phyloP scores from a whole-genome alignment of 2,113 vertebrate genomes.

The Nematolebias whitei region DNA sequence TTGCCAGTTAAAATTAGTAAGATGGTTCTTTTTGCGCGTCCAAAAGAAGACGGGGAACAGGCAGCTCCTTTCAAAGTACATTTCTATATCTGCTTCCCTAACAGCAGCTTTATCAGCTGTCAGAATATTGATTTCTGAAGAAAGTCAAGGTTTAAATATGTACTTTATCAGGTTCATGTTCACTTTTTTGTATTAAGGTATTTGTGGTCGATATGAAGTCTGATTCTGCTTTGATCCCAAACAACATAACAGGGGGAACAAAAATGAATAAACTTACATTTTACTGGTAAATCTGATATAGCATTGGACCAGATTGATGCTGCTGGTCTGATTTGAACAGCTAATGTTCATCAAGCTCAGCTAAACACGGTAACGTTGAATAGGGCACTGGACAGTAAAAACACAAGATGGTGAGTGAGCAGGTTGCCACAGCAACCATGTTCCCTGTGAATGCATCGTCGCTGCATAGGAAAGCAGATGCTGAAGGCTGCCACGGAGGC shows the following conservation, averaged over 20 bases:
- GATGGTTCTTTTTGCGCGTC: conserved; percentile 29
- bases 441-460: conserved; percentile 72
- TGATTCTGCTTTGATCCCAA: neutral
- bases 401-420: conserved; percentile 81
- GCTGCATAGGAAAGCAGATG: conserved; percentile 70
- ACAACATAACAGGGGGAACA: neutral
- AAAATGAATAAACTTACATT: neutral
- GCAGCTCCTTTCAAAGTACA: conserved; percentile 62
- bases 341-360: conserved; percentile 57
- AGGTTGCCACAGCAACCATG: conserved; percentile 80
- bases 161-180: neutral
- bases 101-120: conserved; percentile 56
- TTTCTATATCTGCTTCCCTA: conserved; percentile 61
- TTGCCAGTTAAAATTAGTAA: conserved; percentile 24
- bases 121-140: conserved; percentile 42
- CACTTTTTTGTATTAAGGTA: neutral
- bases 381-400: conserved; percentile 77
- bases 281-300: conserved; percentile 25
- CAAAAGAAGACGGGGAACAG: conserved; percentile 44
- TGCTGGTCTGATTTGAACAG: conserved; percentile 30
- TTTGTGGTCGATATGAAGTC: neutral
- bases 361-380: conserved; percentile 66
- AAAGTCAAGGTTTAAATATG: conserved; percentile 30
- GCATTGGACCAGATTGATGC: conserved; percentile 6
- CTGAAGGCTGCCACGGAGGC: conserved; percentile 54